Base-by-base conservation (phyloP, 2,113 vertebrate species). In the Lophochroa leadbeateri region DNA sequence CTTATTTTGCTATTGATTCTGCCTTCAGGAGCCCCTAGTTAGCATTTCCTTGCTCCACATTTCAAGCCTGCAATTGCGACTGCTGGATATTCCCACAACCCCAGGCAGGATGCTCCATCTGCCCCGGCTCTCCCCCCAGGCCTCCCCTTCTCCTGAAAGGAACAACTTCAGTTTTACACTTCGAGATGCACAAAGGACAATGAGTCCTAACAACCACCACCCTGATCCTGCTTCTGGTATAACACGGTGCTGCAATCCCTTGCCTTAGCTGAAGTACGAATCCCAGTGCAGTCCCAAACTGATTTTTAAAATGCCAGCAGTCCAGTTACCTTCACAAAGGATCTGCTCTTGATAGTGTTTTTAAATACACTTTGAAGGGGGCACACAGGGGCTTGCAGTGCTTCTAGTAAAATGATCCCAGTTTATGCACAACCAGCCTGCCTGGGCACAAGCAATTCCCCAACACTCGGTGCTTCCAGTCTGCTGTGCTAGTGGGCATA, bases 141-240 rank as follows among this genome's bases (percentile, higher is more conserved):
- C 15, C 33, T 39, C 37, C 47, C 29, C 39, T 61, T 86, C 61
- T 72, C 67, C 49, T 13, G 18, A n/a, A 27, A 49, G 23, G 44
- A 77, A 58, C 33, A 39, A 29, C 43, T 44, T 57, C 19, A 12
- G 0, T 60, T 50, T 39, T 13, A 47, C 41, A 31, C 53, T 68
- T 44, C 0, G 0, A 47, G 60, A 39, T 7, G 37, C 19, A 31
- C 0, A 0, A 24, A 50, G 37, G 24, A 65, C 9, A 46, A 29
- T 0, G 13, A 41, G 39, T 39, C 71, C 31, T 37, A 70, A 4
- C 16, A 77, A 43, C 55, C 50, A 29, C 27, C 5, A 27, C 47
- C 27, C 29, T 29, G 28, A 29, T 46, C 29, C 49, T 52, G 57
- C 28, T 52, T 46, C 65, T 65, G 43, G 43, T 41, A 15, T 17